These are phyloP conservation scores for Crypturellus undulatus DNA, from an alignment of 2,113 vertebrate genomes.

Conservation along the genomic window DNA sequence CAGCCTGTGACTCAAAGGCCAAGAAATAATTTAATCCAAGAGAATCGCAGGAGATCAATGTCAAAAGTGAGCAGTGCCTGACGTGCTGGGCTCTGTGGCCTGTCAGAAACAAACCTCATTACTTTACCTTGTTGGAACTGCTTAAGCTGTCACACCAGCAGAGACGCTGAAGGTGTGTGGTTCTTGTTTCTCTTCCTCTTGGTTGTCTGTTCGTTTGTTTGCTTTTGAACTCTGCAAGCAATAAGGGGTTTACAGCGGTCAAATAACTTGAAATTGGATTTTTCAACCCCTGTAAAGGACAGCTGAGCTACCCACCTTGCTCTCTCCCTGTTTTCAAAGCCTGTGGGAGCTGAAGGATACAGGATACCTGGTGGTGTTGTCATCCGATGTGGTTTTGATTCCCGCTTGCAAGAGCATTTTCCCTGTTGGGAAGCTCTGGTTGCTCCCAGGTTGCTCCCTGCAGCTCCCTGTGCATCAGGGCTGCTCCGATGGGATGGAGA, in stretches of 20 bases:
- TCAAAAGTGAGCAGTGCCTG: background rate
- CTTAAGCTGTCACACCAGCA: background rate
- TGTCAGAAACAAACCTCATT: background rate
- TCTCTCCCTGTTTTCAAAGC: background rate
- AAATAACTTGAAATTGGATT: slow-evolving; percentile 37
- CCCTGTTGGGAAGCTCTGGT: too few relatives aligned
- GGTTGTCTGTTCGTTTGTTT: background rate
- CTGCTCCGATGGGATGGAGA: too few relatives aligned
- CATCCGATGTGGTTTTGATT: background rate
- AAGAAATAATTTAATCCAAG: background rate
- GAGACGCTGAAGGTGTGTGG: background rate
- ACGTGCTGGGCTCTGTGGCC: background rate
- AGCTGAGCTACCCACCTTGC: background rate
- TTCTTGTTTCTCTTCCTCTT: background rate
- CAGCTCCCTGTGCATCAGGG: too few relatives aligned
- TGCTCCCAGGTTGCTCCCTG: too few relatives aligned
- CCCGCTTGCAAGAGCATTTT: background rate
- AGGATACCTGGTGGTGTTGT: background rate
- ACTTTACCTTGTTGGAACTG: background rate
- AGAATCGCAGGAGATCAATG: background rate
- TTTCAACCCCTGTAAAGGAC: background rate
- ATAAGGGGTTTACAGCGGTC: background rate
- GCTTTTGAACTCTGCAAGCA: background rate
- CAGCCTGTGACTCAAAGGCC: background rate
- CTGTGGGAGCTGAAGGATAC: background rate